Conservation (phyloP, 2,888 invertebrate genomes). For the Campoplex nolae region DNA sequence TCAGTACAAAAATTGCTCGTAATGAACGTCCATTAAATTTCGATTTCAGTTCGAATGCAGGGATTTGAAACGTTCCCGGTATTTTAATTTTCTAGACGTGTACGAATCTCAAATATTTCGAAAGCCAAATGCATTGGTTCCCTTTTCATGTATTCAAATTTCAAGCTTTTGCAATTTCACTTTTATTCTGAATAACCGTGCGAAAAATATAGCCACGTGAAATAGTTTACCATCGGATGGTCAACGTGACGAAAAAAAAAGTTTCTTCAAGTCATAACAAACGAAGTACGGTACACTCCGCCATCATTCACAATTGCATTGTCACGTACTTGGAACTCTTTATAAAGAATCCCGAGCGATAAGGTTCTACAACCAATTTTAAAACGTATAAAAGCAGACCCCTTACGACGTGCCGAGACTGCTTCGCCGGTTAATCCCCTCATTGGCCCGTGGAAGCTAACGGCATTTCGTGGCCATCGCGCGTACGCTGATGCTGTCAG, state of each 20-base stretch:
- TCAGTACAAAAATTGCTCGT: background rate
- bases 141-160: background rate
- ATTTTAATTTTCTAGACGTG: too few relatives aligned
- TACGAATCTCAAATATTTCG: background rate
- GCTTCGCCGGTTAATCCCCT: constrained; percentile 68
- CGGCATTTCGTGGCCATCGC: constrained; percentile 73
- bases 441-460: constrained; percentile 77
- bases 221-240: constrained; percentile 7
- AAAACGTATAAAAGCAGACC: constrained; percentile 49
- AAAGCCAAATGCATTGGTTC: background rate
- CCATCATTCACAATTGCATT: constrained; percentile 5
- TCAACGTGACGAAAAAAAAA: background rate
- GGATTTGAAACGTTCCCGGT: too few relatives aligned
- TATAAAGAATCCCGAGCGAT: constrained; percentile 6
- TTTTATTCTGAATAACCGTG: background rate
- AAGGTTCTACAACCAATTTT: constrained; percentile 46
- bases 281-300: background rate
- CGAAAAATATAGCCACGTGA: background rate
- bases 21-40: background rate
- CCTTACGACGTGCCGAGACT: constrained; percentile 60
- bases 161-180: background rate
- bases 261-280: background rate
- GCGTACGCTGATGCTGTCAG: constrained; percentile 47
- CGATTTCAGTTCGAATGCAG: background rate
- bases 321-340: constrained; percentile 39